Percentiles rank a stretch among this genome's conserved stretches.
Conservation (phyloP, 1,140 invertebrate genomes). For the Papilio polyxenes region DNA sequence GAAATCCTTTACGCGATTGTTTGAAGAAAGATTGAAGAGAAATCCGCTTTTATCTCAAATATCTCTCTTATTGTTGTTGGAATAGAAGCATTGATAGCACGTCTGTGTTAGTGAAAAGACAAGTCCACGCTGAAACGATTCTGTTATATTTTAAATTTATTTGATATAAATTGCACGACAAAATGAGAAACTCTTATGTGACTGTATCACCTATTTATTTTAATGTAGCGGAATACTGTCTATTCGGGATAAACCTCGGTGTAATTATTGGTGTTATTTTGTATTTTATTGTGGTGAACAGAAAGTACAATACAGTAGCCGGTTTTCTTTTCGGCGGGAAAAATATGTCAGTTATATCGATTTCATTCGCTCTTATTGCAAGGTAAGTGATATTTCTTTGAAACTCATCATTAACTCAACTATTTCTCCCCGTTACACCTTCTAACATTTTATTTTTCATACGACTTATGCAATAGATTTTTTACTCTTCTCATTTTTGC, state of each 20-base stretch:
- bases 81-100: slow-evolving; percentile 56
- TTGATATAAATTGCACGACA: slow-evolving; percentile 41
- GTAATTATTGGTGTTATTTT: slow-evolving; percentile 73
- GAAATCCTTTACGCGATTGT: slow-evolving; percentile 52
- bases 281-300: slow-evolving; percentile 72
- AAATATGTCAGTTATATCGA: slow-evolving; percentile 75
- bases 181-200: slow-evolving; percentile 59
- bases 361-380: slow-evolving; percentile 67
- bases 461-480: background rate
- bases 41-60: slow-evolving; percentile 70
- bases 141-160: slow-evolving; percentile 42
- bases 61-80: slow-evolving; percentile 59
- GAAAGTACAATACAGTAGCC: slow-evolving; percentile 68
- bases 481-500: slow-evolving; percentile 55
- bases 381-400: slow-evolving; percentile 62
- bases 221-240: slow-evolving; percentile 74
- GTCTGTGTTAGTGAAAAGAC: slow-evolving; percentile 48
- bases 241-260: slow-evolving; percentile 74
- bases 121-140: slow-evolving; percentile 28
- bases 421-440: too few species aligned
- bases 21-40: slow-evolving; percentile 65
- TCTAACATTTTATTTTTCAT: background rate
- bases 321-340: slow-evolving; percentile 74
- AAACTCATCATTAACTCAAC: background rate
- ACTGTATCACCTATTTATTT: slow-evolving; percentile 70